phyloP scores from a whole-genome alignment of 2,888 invertebrate species.

The Apodemia duryi region DNA sequence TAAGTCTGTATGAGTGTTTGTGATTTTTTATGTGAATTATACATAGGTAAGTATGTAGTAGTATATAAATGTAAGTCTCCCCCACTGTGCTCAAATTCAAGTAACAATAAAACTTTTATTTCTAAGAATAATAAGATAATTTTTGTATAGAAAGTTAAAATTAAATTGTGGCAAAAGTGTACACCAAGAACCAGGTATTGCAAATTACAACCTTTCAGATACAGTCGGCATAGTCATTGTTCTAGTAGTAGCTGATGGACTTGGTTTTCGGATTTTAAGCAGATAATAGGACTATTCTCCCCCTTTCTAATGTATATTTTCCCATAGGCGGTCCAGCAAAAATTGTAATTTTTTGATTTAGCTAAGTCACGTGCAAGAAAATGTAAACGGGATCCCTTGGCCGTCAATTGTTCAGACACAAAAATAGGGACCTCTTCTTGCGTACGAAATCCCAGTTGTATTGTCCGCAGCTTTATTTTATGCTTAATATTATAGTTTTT shows the following conservation, averaged over 20 bases:
- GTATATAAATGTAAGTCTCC: too few species aligned
- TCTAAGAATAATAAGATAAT: neutral
- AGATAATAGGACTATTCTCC: slow-evolving; percentile 23
- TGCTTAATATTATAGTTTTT: slow-evolving; percentile 27
- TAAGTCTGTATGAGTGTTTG: too few species aligned
- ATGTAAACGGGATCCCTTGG: slow-evolving; percentile 18
- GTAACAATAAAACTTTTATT: neutral
- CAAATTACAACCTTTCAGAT: neutral
- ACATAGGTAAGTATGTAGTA: too few species aligned
- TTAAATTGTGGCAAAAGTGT: neutral
- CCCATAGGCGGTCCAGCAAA: slow-evolving; percentile 29
- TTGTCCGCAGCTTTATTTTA: slow-evolving; percentile 28
- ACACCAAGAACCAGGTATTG: neutral
- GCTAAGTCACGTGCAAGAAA: slow-evolving; percentile 18
- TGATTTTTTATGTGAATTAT: too few species aligned
- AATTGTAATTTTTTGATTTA: slow-evolving; percentile 26
- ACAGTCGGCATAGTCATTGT: neutral
- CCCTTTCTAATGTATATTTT: slow-evolving; percentile 21
- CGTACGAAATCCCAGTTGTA: slow-evolving; percentile 24
- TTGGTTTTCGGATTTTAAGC: slow-evolving; percentile 22
- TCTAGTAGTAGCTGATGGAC: slow-evolving; percentile 17
- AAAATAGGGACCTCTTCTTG: slow-evolving; percentile 22
- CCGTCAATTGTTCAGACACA: slow-evolving; percentile 22
- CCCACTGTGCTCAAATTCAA: too few species aligned
- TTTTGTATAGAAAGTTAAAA: neutral